Conservation (phyloP, 2,888 invertebrate species). For the Conus canariensis region DNA sequence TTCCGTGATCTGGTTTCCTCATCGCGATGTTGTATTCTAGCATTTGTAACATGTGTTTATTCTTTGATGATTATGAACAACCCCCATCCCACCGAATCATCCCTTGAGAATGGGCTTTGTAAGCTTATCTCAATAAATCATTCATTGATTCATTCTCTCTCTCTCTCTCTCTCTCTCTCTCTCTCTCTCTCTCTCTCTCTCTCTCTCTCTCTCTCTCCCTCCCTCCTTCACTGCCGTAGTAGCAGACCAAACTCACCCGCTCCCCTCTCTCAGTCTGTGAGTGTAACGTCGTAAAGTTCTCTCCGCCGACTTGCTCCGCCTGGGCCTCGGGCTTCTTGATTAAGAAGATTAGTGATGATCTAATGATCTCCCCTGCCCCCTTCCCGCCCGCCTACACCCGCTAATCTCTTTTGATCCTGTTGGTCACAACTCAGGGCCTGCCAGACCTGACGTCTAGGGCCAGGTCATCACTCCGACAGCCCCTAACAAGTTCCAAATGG, state of each 20-base stretch:
- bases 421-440: not conserved
- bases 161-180: slow-evolving; percentile 1
- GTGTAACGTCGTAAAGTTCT: not conserved
- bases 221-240: not conserved
- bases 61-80: too few relatives aligned
- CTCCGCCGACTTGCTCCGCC: not conserved
- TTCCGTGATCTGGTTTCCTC: too few relatives aligned
- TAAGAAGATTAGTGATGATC: slow-evolving; percentile 21
- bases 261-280: not conserved
- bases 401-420: slow-evolving; percentile 12
- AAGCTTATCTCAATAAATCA: not conserved
- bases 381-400: not conserved
- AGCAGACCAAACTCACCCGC: not conserved
- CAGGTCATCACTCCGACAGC: not conserved
- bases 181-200: slow-evolving; percentile 3
- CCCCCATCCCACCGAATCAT: too few relatives aligned
- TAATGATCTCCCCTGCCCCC: not conserved
- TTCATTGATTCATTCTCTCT: not conserved
- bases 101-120: too few relatives aligned
- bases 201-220: not conserved
- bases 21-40: too few relatives aligned
- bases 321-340: not conserved
- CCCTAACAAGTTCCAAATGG: not conserved
- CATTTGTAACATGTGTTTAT: too few relatives aligned
- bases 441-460: not conserved